phyloP scores from a whole-genome alignment of 2,888 invertebrate species.

The Hesperia comma region DNA sequence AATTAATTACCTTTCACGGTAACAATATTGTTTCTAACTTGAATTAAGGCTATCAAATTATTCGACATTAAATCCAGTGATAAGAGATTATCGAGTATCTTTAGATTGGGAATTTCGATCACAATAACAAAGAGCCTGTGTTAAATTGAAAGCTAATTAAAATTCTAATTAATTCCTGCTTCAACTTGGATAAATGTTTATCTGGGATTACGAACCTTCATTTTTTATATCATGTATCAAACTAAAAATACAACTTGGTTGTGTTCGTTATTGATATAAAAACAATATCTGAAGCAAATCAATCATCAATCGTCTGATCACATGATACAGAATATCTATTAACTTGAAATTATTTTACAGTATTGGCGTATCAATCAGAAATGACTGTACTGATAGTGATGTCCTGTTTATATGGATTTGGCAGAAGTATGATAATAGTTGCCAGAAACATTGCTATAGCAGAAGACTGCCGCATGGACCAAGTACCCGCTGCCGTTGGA shows the following conservation, averaged over 20 bases:
- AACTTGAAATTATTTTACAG: conserved; percentile 60
- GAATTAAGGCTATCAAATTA: conserved; percentile 35
- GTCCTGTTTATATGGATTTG: conserved; percentile 86
- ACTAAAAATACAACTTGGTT: too few species aligned
- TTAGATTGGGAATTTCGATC: conserved; percentile 30
- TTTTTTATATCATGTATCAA: too few species aligned
- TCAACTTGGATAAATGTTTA: neutral
- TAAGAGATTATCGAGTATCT: conserved; percentile 30
- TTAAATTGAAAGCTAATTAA: conserved; percentile 19
- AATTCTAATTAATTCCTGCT: conserved; percentile 4
- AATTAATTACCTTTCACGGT: conserved; percentile 1
- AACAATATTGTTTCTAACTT: conserved; percentile 10
- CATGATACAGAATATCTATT: too few species aligned
- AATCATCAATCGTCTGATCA: too few species aligned
- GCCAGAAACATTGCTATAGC: conserved; percentile 88
- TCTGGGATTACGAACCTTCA: neutral
- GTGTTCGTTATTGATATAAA: too few species aligned
- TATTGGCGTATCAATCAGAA: conserved; percentile 85
- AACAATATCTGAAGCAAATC: too few species aligned
- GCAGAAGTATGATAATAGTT: conserved; percentile 89
- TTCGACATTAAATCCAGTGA: conserved; percentile 29
- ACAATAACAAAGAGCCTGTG: neutral
- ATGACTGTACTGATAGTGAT: conserved; percentile 78
- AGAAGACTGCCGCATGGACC: conserved; percentile 82
- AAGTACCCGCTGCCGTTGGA: conserved; percentile 88